Conservation (phyloP, 2,797 vertebrate species). For the Xiphorhynchus erythropygius region DNA sequence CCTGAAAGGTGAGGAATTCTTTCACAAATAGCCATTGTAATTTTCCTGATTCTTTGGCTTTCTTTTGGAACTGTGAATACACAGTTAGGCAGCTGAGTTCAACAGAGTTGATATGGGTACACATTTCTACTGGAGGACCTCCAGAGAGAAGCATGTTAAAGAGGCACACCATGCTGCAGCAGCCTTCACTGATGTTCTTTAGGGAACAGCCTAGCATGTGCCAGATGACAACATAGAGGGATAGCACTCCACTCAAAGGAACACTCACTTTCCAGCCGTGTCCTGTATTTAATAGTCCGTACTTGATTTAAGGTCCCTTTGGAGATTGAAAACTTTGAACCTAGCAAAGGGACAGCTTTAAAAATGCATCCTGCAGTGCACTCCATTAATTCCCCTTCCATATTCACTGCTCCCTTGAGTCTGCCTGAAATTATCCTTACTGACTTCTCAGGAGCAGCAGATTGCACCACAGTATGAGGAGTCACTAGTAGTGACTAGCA, state of each 20-base stretch:
- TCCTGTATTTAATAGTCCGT: background rate
- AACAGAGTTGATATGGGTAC: background rate
- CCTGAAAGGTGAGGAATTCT: background rate
- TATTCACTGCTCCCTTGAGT: background rate
- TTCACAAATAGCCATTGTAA: background rate
- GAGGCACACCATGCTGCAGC: background rate
- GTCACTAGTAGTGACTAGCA: background rate
- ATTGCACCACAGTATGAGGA: background rate
- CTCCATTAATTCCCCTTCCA: background rate
- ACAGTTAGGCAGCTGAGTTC: background rate
- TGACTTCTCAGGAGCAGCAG: background rate
- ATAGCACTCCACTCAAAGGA: background rate
- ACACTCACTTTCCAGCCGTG: background rate
- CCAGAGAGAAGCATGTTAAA: background rate
- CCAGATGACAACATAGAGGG: background rate
- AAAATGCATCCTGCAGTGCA: background rate
- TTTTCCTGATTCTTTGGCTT: background rate
- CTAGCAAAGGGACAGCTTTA: background rate
- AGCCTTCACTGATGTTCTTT: background rate
- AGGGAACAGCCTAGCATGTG: background rate
- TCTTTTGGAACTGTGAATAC: background rate
- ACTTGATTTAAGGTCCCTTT: background rate
- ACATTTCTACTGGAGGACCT: background rate
- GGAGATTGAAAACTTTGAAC: background rate
- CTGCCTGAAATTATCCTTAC: background rate